Evolutionary conservation across 2,888 invertebrate genomes (phyloP).

Genomic region (Patella depressa): DNA sequence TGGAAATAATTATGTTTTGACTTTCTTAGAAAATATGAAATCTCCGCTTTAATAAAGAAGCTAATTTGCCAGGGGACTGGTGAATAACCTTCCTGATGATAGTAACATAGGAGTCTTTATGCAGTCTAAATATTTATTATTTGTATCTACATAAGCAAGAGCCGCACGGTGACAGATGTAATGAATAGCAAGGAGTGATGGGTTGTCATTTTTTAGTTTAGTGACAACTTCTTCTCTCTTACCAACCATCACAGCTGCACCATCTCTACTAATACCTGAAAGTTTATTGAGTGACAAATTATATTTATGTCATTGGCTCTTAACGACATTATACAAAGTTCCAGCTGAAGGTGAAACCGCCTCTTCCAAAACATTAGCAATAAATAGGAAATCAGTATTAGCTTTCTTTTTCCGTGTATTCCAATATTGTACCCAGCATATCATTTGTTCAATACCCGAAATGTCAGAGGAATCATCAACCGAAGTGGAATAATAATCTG

Average conservation of each 20-base stretch:
- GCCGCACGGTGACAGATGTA: neutral
- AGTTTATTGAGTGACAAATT: neutral
- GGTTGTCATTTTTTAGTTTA: neutral
- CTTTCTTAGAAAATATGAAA: no score
- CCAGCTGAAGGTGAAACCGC: neutral
- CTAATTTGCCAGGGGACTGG: neutral
- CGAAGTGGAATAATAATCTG: no score
- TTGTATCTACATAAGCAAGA: neutral
- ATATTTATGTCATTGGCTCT: neutral
- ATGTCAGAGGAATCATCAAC: neutral
- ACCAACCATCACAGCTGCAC: neutral
- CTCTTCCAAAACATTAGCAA: neutral
- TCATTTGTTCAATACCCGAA: neutral
- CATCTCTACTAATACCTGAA: neutral
- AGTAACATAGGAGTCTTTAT: no score
- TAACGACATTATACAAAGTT: neutral
- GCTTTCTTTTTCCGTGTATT: neutral
- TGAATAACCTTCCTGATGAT: neutral
- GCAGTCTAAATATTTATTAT: neutral
- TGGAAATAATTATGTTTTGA: no score
- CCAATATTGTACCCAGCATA: neutral
- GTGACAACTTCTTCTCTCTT: neutral
- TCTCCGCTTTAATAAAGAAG: no score
- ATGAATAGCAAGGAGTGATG: neutral
- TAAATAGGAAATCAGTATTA: neutral